These are phyloP conservation scores for Epinotia brunnichana DNA, from an alignment of 2,888 invertebrate genomes.

Conservation along the genomic window DNA sequence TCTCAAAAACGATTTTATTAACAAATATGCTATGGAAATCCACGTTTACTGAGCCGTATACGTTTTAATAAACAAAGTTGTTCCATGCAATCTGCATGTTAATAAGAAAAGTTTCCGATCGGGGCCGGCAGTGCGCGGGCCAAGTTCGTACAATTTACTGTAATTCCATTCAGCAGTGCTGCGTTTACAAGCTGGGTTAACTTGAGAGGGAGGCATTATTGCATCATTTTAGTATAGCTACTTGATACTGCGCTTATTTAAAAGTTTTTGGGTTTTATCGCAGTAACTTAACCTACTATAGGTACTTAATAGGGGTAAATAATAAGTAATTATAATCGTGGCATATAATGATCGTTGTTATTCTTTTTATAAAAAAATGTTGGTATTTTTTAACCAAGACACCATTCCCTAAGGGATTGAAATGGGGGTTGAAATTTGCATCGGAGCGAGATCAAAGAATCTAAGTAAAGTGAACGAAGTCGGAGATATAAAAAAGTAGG, in stretches of 20 bases:
- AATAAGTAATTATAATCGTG: too few relatives aligned
- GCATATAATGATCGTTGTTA: too few relatives aligned
- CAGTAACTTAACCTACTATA: background rate
- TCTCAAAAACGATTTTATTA: background rate
- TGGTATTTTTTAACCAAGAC: too few relatives aligned
- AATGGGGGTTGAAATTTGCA: too few relatives aligned
- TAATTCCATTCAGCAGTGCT: constrained; percentile 10
- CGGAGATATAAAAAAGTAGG: too few relatives aligned
- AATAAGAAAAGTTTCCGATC: constrained; percentile 39
- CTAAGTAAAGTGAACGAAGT: too few relatives aligned
- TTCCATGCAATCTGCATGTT: constrained; percentile 35
- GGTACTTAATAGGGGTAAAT: too few relatives aligned
- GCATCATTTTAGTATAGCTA: background rate
- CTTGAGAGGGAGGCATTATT: background rate
- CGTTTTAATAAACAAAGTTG: constrained; percentile 36
- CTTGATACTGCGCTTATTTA: background rate
- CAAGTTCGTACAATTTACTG: constrained; percentile 39
- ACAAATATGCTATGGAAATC: constrained; percentile 1
- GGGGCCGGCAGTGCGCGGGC: constrained; percentile 25
- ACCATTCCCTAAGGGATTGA: too few relatives aligned
- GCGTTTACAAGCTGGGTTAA: constrained; percentile 1
- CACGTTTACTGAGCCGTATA: background rate
- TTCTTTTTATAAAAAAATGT: too few relatives aligned
- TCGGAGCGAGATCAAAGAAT: too few relatives aligned
- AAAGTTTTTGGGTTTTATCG: background rate